These are phyloP conservation scores for Diadromus collaris DNA, from an alignment of 2,888 invertebrate species.

Conservation along the genomic window DNA sequence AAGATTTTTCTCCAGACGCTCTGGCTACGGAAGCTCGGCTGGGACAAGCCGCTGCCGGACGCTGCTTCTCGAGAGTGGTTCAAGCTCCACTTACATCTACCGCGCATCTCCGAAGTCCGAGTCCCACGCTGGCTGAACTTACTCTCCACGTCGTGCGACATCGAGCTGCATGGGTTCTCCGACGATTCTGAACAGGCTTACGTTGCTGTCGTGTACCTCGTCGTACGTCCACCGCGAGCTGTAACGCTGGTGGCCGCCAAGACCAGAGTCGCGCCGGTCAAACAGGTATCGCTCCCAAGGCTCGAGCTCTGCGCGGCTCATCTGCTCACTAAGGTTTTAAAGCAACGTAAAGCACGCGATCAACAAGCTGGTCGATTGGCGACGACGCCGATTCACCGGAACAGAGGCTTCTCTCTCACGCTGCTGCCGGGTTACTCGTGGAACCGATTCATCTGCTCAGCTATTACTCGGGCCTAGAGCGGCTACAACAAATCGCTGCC, in stretches of 20 bases:
- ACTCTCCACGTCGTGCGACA: no score
- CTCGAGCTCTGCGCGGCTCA: constrained; percentile 65
- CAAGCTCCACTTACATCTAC: constrained; percentile 48
- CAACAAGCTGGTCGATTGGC: constrained; percentile 18
- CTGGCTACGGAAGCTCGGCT: constrained; percentile 51
- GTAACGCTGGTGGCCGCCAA: constrained; percentile 51
- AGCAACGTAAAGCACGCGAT: constrained; percentile 30
- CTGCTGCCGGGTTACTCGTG: no score
- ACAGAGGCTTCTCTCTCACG: not conserved
- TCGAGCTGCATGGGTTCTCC: constrained; percentile 56
- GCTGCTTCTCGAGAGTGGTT: not conserved
- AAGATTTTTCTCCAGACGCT: constrained; percentile 58
- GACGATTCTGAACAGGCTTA: constrained; percentile 58
- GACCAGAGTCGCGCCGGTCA: constrained; percentile 60
- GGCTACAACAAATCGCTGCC: no score
- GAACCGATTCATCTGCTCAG: no score
- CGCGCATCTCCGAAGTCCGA: constrained; percentile 43
- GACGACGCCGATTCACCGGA: not conserved
- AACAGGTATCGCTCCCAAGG: constrained; percentile 61
- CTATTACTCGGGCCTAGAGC: no score
- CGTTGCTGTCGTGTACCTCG: constrained; percentile 35
- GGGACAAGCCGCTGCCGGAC: constrained; percentile 52
- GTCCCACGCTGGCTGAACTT: constrained; percentile 50
- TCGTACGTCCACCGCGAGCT: constrained; percentile 2
- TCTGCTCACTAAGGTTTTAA: constrained; percentile 47